Conservation (phyloP, 2,888 invertebrate species). For the Furcula furcula region DNA sequence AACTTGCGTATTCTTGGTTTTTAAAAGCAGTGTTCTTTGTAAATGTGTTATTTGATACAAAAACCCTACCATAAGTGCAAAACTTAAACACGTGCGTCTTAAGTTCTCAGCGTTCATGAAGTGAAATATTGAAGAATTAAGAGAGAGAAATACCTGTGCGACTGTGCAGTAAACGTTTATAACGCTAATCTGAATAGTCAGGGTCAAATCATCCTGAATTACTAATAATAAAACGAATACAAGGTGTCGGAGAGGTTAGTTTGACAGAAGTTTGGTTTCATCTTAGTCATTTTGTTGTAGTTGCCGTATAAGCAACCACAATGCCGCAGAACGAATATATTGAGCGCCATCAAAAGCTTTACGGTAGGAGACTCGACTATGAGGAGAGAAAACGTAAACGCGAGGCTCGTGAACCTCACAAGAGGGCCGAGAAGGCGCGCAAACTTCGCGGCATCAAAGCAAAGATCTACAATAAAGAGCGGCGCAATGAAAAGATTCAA, state of each 20-base stretch:
- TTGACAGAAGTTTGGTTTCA: slow-evolving; percentile 36
- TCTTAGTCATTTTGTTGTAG: slow-evolving; percentile 75
- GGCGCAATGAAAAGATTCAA: slow-evolving; percentile 98
- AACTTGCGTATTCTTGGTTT: slow-evolving; percentile 8
- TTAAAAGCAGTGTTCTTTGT: slow-evolving; percentile 1
- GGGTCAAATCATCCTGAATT: background rate
- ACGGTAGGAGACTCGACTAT: slow-evolving; percentile 98
- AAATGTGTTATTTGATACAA: slow-evolving; percentile 1
- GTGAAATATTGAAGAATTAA: slow-evolving; percentile 9
- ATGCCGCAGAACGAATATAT: slow-evolving; percentile 99
- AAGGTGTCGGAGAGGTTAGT: slow-evolving; percentile 21
- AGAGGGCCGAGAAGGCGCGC: slow-evolving; percentile 93
- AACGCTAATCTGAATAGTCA: background rate
- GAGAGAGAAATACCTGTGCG: background rate
- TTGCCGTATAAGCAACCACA: slow-evolving; percentile 79
- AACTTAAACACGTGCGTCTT: slow-evolving; percentile 21
- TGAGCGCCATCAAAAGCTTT: slow-evolving; percentile 97
- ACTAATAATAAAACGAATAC: background rate
- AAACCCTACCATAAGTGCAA: slow-evolving; percentile 5
- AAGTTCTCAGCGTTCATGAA: slow-evolving; percentile 4
- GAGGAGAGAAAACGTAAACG: slow-evolving; percentile 98
- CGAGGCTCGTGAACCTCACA: slow-evolving; percentile 96
- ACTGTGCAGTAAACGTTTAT: background rate
- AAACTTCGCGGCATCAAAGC: slow-evolving; percentile 98
- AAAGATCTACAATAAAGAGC: slow-evolving; percentile 97